Evolutionary conservation across 2,113 vertebrate genomes (phyloP).

Genomic region (Cyanoderma ruficeps): DNA sequence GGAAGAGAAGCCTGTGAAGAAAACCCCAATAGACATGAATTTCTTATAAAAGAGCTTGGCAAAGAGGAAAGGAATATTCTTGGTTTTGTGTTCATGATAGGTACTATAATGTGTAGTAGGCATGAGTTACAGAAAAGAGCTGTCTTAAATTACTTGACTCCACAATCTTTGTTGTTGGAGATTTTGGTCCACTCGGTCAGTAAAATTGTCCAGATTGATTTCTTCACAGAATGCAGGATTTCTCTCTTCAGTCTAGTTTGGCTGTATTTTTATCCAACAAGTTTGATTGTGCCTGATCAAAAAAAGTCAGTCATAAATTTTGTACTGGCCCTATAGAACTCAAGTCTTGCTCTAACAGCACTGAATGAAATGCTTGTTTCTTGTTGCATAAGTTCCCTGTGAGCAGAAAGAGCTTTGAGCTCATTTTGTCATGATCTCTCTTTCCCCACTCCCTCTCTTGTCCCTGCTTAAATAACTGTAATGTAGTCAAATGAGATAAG

Average conservation of each 20-base stretch:
- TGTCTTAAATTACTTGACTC: background rate
- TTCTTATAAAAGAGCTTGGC: background rate
- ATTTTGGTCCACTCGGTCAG: background rate
- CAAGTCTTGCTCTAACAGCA: background rate
- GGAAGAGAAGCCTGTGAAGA: background rate
- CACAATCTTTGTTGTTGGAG: background rate
- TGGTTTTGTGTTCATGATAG: background rate
- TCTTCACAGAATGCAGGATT: background rate
- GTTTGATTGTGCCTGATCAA: background rate
- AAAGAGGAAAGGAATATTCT: background rate
- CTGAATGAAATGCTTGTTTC: background rate
- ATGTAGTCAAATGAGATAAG: background rate
- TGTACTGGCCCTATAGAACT: background rate
- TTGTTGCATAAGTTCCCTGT: background rate
- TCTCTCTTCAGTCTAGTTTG: background rate
- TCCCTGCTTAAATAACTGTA: background rate
- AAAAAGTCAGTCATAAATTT: background rate
- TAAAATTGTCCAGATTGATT: background rate
- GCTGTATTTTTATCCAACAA: background rate
- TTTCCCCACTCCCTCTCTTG: background rate
- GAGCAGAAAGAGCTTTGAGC: background rate
- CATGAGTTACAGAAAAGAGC: background rate
- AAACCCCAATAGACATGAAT: background rate
- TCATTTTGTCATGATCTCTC: background rate
- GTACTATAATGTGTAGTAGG: background rate